phyloP scores from a whole-genome alignment of 1,140 invertebrate genomes.

The Pentalonia nigronervosa region DNA sequence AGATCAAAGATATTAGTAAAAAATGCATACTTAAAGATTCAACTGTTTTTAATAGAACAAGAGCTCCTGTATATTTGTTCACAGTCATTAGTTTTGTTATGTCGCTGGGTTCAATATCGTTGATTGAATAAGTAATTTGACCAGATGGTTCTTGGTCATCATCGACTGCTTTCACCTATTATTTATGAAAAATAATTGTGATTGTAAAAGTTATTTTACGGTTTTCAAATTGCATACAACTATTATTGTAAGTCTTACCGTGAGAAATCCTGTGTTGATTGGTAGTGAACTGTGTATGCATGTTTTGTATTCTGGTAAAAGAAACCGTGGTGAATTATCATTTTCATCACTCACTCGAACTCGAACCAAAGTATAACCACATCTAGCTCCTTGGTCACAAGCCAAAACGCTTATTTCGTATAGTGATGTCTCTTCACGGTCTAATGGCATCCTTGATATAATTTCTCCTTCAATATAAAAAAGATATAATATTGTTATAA shows the following conservation, averaged over 20 bases:
- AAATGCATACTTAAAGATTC: slow-evolving; percentile 67
- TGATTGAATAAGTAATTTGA: slow-evolving; percentile 75
- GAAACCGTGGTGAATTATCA: slow-evolving; percentile 85
- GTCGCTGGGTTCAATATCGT: slow-evolving; percentile 71
- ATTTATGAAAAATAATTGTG: neutral
- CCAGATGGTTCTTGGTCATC: slow-evolving; percentile 58
- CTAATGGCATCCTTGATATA: slow-evolving; percentile 76
- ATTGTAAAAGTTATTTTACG: neutral
- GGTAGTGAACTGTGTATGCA: slow-evolving; percentile 73
- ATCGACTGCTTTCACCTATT: slow-evolving; percentile 58
- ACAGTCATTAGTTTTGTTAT: slow-evolving; percentile 73
- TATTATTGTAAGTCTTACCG: slow-evolving; percentile 66
- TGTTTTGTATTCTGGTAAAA: slow-evolving; percentile 80
- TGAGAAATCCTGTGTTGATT: slow-evolving; percentile 72
- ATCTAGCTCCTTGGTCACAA: slow-evolving; percentile 83
- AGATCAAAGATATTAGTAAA: neutral
- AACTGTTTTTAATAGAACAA: slow-evolving; percentile 71
- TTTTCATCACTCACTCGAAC: slow-evolving; percentile 85
- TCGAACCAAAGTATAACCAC: slow-evolving; percentile 79
- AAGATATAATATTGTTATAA: neutral
- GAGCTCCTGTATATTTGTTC: slow-evolving; percentile 73
- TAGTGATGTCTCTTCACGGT: slow-evolving; percentile 77
- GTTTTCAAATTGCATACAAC: neutral
- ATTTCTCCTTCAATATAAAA: slow-evolving; percentile 74
- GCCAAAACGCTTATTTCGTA: slow-evolving; percentile 85